Percentiles rank a stretch among this genome's conserved stretches.
phyloP scores from a whole-genome alignment of 1,140 invertebrate species.

The Daktulosphaira vitifoliae region DNA sequence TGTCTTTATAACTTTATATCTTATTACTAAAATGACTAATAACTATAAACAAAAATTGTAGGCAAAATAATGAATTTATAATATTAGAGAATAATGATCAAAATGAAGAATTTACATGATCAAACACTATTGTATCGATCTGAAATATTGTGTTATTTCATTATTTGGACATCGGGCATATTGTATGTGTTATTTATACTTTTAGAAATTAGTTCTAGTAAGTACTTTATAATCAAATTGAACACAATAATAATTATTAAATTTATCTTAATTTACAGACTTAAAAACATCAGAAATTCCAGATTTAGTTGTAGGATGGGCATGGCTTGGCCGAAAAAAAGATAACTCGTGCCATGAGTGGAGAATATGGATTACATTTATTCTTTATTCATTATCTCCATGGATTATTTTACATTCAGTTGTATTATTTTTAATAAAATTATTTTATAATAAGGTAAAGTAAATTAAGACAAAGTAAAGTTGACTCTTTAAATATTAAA shows the following conservation, averaged over 20 bases:
- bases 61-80: too few species aligned
- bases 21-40: too few species aligned
- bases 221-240: conserved; percentile 11
- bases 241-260: background rate
- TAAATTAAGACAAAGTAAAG: too few species aligned
- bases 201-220: conserved; percentile 34
- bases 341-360: conserved; percentile 39
- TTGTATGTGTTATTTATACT: conserved; percentile 33
- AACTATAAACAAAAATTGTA: too few species aligned
- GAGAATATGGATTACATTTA: conserved; percentile 36
- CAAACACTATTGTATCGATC: background rate
- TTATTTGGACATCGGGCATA: conserved; percentile 34
- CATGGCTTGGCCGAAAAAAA: conserved; percentile 34
- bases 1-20: too few species aligned
- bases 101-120: too few species aligned
- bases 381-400: conserved; percentile 33
- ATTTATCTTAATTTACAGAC: conserved; percentile 18
- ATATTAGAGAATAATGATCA: too few species aligned
- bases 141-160: conserved; percentile 18
- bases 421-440: conserved; percentile 4
- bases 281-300: conserved; percentile 28
- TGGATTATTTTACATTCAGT: conserved; percentile 37
- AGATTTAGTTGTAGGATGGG: conserved; percentile 36
- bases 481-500: too few species aligned
- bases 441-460: too few species aligned